These are phyloP conservation scores for Dryococelus australis DNA, from an alignment of 2,888 invertebrate species.

Conservation along the genomic window DNA sequence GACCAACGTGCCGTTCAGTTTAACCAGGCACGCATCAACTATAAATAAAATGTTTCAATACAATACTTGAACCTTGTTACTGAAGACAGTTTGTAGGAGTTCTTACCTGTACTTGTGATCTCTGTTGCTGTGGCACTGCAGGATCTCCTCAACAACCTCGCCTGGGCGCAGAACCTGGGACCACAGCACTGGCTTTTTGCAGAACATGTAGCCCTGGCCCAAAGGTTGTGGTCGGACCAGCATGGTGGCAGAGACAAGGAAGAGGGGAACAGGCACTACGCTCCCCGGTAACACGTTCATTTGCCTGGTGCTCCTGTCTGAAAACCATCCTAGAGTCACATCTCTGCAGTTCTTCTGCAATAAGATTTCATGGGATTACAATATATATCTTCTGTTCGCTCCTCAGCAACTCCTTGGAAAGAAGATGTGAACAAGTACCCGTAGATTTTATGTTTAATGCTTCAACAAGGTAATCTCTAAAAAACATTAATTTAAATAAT, in stretches of 20 bases:
- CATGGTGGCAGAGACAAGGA: conserved; percentile 76
- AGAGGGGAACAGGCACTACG: conserved; percentile 77
- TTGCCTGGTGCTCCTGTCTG: conserved; percentile 49
- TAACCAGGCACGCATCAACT: no score
- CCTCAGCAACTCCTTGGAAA: no score
- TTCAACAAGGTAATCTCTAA: no score
- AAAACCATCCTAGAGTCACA: neutral
- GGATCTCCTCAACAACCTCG: conserved; percentile 56
- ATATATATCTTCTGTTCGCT: no score
- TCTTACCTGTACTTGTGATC: conserved; percentile 60
- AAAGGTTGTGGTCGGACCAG: conserved; percentile 70
- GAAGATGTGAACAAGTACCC: no score
- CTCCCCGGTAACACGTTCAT: conserved; percentile 62
- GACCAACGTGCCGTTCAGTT: no score
- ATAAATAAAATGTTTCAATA: no score
- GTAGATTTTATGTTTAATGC: no score
- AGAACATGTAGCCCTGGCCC: conserved; percentile 53
- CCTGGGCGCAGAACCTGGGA: conserved; percentile 63
- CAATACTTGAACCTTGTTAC: no score
- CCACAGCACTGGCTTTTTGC: conserved; percentile 69
- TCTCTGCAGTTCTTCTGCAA: no score
- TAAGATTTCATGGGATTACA: no score
- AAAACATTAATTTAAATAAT: no score
- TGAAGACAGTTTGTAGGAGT: neutral
- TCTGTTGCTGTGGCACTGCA: conserved; percentile 60